Conservation (phyloP, 2,113 vertebrate species). For the Larimichthys crocea region DNA sequence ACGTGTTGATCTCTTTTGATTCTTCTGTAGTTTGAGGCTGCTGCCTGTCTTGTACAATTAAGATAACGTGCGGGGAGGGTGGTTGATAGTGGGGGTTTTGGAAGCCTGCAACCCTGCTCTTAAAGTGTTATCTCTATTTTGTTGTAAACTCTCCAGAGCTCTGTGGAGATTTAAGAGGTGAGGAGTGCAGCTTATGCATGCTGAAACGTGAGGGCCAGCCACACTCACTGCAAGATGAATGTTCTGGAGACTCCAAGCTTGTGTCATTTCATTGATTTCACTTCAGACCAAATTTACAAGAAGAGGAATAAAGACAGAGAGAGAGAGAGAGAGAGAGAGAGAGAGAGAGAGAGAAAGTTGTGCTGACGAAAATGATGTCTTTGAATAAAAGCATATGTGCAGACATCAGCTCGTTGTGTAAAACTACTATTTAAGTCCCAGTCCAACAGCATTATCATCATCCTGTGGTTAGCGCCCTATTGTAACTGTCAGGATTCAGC, state of each 20-base stretch:
- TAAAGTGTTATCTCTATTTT: conserved; percentile 60
- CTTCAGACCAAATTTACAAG: conserved; percentile 51
- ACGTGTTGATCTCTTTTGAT: conserved; percentile 81
- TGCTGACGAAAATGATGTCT: conserved; percentile 35
- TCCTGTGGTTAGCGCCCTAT: not conserved
- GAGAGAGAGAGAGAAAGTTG: conserved; percentile 15
- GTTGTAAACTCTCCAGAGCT: conserved; percentile 72
- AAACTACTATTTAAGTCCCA: not conserved
- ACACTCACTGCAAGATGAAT: conserved; percentile 44
- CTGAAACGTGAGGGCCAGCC: conserved; percentile 50
- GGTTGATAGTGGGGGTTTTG: conserved; percentile 46
- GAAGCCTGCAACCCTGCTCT: conserved; percentile 61
- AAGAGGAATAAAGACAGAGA: conserved; percentile 25
- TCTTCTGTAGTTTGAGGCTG: conserved; percentile 78
- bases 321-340: not conserved
- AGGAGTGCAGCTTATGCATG: conserved; percentile 40
- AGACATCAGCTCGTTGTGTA: conserved; percentile 17
- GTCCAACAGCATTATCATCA: conserved; percentile 13
- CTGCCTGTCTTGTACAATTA: conserved; percentile 83
- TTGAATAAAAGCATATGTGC: conserved; percentile 11
- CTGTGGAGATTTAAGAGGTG: conserved; percentile 61
- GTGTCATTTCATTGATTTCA: conserved; percentile 67
- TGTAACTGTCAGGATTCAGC: conserved; percentile 12
- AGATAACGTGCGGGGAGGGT: conserved; percentile 72
- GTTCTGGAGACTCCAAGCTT: conserved; percentile 8